Evolutionary conservation across 2,797 vertebrate species (phyloP).

Genomic region (Rhinoraja longicauda): DNA sequence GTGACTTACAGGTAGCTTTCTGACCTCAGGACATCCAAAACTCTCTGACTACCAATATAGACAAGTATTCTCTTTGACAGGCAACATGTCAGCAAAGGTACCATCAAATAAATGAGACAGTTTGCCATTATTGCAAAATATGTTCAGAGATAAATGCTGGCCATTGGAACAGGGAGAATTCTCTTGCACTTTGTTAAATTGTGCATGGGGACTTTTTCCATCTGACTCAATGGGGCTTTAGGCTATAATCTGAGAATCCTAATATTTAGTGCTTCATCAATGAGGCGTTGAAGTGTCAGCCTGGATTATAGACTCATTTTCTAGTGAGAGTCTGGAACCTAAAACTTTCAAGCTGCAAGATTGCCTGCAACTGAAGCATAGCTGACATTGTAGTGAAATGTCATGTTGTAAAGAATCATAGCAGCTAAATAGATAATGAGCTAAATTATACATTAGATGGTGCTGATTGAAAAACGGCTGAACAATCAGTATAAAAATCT

Average conservation of each 20-base stretch:
- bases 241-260: neutral
- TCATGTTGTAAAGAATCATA: neutral
- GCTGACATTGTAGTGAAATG: neutral
- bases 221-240: no score
- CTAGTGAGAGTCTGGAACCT: no score
- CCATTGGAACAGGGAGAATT: no score
- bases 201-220: no score
- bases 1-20: no score
- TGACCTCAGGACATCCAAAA: no score
- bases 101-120: neutral
- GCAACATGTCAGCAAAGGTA: neutral
- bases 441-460: neutral
- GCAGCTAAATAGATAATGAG: neutral
- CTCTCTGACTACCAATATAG: neutral
- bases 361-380: neutral
- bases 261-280: neutral
- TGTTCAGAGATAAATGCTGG: no score
- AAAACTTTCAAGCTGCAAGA: neutral
- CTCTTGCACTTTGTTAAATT: no score
- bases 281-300: no score
- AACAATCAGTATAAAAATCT: neutral
- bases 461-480: neutral
- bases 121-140: no score
- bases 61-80: neutral
- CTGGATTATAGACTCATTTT: no score